Evolutionary conservation across 2,113 vertebrate genomes (phyloP), one percentile per base, ranked within the genome.

Genomic region (Lutjanus erythropterus): DNA sequence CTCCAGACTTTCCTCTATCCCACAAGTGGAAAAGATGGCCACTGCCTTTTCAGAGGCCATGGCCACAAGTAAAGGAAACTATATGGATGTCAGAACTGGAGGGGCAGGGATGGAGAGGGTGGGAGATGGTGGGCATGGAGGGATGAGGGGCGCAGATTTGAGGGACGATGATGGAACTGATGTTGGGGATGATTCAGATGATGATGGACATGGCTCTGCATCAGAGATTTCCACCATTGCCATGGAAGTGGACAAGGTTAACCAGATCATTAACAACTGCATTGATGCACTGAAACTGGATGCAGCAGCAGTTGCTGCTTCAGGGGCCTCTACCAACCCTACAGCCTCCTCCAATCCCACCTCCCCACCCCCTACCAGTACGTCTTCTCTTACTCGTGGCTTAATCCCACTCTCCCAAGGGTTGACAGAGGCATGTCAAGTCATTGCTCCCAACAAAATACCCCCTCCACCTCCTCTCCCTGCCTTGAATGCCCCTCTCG

Each of bases 241-340:
- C 69, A 99, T 99, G 96, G 98, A 99, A 91, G 98, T 99, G 65
- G 98, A 99, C 94, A 99, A 99, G 71, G 98, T 99, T 56, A 99
- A 99, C 90, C 98, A 99, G 94, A 99, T 99, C 80, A 99, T 99
- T 83, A 99, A 99, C 94, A 99, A 99, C 64, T 99, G 98, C 88
- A 99, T 99, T 16, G 98, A 99, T 61, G 98, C 98, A 5, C 96
- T 99, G 73, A 99, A 99, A 89, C 84, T 99, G 81, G 98, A 99
- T 90, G 97, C 97, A 23, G 90, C 96, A 91, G 83, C 96, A 86
- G 96, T 97, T 0, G 96, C 97, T 29, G 89, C 97, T 90, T 88
- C 96, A 85, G 88, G 86, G 6, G 69, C 93, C 91, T 90, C 94
- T 1, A 92, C 93, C 9, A 90, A 91, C 75, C 78, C 91, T 91